Evolutionary conservation across 2,113 vertebrate species (phyloP).

Genomic region (Periophthalmodon schlosseri): DNA sequence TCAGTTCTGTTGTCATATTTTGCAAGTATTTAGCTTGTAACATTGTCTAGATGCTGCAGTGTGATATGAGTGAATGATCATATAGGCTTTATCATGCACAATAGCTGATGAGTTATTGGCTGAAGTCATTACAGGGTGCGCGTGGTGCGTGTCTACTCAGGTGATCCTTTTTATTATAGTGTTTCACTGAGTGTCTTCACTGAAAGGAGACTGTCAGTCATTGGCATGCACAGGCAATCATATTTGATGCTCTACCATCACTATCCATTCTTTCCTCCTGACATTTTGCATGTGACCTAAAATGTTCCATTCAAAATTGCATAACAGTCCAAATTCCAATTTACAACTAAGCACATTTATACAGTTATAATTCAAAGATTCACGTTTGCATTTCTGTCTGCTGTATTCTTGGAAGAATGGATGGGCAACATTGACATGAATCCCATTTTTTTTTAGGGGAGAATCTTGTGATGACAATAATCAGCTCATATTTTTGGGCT

Average conservation of each 20-base stretch:
- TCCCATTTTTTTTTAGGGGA: neutral
- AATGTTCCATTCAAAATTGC: no score
- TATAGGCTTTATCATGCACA: neutral
- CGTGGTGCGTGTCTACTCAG: slow-evolving; percentile 45
- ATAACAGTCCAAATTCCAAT: neutral
- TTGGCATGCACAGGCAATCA: slow-evolving; percentile 35
- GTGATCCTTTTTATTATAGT: slow-evolving; percentile 61
- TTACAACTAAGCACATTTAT: no score
- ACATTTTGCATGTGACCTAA: neutral
- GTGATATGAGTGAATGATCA: neutral
- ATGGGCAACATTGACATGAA: neutral
- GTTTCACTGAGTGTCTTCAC: slow-evolving; percentile 50
- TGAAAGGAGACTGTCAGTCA: slow-evolving; percentile 63
- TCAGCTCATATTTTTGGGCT: no score
- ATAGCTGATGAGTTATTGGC: neutral
- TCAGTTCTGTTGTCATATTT: neutral
- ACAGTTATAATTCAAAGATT: no score
- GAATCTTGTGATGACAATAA: no score
- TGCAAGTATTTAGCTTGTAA: neutral
- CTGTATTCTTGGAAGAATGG: no score
- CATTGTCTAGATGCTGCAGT: neutral
- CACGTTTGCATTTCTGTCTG: no score
- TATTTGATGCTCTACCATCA: slow-evolving; percentile 17
- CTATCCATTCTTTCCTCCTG: neutral
- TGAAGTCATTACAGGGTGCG: slow-evolving; percentile 33